Evolutionary conservation across 2,888 invertebrate genomes (phyloP).

Genomic region (Dermolepida albohirtum): DNA sequence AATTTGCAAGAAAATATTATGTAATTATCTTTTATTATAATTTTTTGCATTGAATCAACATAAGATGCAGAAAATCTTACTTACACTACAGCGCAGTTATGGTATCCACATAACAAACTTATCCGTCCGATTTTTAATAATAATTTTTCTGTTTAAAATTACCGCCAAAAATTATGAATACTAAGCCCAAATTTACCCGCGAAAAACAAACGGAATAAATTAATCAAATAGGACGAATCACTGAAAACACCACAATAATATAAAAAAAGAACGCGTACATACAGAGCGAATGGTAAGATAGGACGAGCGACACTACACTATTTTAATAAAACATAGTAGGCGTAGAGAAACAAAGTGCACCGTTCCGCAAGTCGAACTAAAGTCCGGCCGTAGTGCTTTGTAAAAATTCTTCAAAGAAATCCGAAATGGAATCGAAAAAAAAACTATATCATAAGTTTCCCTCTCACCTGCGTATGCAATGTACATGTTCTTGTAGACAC

Average conservation of each 20-base stretch:
- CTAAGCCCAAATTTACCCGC: too few relatives aligned
- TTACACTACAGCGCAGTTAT: too few relatives aligned
- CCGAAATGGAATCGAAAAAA: slow-evolving; percentile 48
- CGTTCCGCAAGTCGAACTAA: slow-evolving; percentile 46
- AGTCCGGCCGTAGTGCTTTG: slow-evolving; percentile 45
- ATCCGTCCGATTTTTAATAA: too few relatives aligned
- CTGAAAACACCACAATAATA: slow-evolving; percentile 14
- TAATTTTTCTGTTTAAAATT: too few relatives aligned
- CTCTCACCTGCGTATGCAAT: slow-evolving; percentile 48
- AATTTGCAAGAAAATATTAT: too few relatives aligned
- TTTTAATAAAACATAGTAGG: slow-evolving; percentile 24
- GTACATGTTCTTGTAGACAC: slow-evolving; percentile 35
- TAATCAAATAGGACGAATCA: slow-evolving; percentile 6
- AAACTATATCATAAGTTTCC: slow-evolving; percentile 52
- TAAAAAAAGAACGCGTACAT: not conserved
- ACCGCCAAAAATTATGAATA: too few relatives aligned
- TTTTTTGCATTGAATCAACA: too few relatives aligned
- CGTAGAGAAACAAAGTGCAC: slow-evolving; percentile 42
- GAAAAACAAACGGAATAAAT: slow-evolving; percentile 1
- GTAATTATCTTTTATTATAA: too few relatives aligned
- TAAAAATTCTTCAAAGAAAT: slow-evolving; percentile 49
- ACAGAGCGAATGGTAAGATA: slow-evolving; percentile 21
- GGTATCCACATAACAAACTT: too few relatives aligned
- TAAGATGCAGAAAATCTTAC: too few relatives aligned
- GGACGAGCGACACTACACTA: slow-evolving; percentile 25